Conservation (phyloP, 2,797 vertebrate genomes). For the Pelochelys cantorii region DNA sequence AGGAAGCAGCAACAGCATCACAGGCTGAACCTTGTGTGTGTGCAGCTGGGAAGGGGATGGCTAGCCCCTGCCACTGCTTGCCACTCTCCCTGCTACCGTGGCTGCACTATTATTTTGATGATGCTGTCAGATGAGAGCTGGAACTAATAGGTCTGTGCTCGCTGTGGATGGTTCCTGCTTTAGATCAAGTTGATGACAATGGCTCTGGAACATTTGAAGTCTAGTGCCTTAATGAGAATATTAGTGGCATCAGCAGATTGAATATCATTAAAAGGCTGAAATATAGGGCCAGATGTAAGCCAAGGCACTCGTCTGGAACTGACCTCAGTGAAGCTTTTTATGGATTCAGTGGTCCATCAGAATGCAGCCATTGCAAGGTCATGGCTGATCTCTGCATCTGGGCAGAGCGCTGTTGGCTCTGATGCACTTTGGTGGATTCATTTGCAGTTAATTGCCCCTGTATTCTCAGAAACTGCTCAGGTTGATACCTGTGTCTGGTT, state of each 20-base stretch:
- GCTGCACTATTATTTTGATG: not conserved
- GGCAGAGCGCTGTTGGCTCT: slow-evolving; percentile 56
- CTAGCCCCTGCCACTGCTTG: not conserved
- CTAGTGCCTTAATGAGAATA: fast-evolving
- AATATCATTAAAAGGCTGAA: not conserved
- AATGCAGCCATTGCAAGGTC: not conserved
- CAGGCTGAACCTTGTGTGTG: not conserved
- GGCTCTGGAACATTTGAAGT: fast-evolving
- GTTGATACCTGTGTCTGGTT: not conserved
- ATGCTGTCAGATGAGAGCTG: not conserved
- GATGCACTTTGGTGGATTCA: slow-evolving; percentile 55
- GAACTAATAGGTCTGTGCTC: too few relatives aligned
- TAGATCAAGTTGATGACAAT: not conserved
- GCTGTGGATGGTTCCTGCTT: not conserved
- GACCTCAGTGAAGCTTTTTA: not conserved
- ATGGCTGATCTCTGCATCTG: slow-evolving; percentile 51
- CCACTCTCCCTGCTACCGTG: not conserved
- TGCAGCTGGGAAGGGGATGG: not conserved
- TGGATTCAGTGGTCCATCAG: slow-evolving; percentile 42
- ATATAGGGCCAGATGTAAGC: not conserved
- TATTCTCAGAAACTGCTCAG: slow-evolving; percentile 30
- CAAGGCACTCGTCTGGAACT: not conserved
- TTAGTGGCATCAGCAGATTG: not conserved
- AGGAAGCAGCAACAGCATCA: not conserved
- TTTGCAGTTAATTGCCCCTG: slow-evolving; percentile 60